phyloP scores from a whole-genome alignment of 2,888 invertebrate species.

The Autographa pulchrina region DNA sequence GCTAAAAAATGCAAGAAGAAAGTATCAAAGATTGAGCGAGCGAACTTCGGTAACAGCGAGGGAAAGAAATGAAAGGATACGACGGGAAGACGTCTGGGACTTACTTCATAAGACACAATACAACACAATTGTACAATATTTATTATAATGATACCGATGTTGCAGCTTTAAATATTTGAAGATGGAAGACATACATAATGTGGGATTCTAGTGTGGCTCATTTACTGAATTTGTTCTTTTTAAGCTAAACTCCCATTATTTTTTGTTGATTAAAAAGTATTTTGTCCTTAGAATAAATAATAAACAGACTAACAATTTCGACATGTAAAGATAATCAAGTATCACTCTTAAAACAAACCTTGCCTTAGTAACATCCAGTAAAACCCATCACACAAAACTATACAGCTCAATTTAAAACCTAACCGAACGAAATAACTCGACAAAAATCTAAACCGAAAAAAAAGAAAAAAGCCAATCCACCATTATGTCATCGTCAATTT shows the following conservation, averaged over 20 bases:
- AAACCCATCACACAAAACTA: not conserved
- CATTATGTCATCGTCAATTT: conserved; percentile 73
- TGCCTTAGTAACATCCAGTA: not conserved
- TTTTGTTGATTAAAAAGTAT: too few relatives aligned
- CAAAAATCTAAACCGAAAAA: not conserved
- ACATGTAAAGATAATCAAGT: too few relatives aligned
- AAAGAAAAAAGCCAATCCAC: conserved; percentile 40
- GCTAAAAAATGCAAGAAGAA: conserved; percentile 90
- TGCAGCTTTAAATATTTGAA: too few relatives aligned
- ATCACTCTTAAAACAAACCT: not conserved
- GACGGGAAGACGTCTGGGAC: conserved; percentile 16
- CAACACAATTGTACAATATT: too few relatives aligned
- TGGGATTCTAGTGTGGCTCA: too few relatives aligned
- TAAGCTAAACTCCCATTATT: too few relatives aligned
- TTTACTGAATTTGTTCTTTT: too few relatives aligned
- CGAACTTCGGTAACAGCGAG: conserved; percentile 82
- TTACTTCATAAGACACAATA: not conserved
- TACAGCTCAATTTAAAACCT: not conserved
- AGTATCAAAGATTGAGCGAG: conserved; percentile 90
- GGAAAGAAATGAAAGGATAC: conserved; percentile 72
- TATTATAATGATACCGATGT: too few relatives aligned
- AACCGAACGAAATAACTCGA: not conserved
- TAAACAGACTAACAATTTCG: too few relatives aligned
- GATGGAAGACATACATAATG: too few relatives aligned
- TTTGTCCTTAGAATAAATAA: too few relatives aligned